Evolutionary conservation across 92 coral and sea anemone species (phyloP), one percentile per base, ranked within the genome.

Genomic region (Chrysogorgia sp.): DNA sequence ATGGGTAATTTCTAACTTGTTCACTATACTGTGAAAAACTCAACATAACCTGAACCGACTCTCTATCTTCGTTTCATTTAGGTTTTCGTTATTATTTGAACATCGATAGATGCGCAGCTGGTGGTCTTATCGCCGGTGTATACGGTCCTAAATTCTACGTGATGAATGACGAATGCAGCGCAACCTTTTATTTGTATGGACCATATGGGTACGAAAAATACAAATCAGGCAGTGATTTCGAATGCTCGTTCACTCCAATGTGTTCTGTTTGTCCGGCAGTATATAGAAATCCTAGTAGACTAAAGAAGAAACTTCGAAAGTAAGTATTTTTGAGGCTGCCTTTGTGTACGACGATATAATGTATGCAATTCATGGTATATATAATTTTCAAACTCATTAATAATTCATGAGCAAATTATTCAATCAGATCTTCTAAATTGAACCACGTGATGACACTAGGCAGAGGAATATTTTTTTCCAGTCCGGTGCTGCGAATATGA

Each of bases 51-150:
- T 2, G 25, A 24, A 15, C 20, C 17, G 37, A 24, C 14, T n/a
- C 10, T 2, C 62, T 29, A 25, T 61, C 22, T 19, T 13, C 41
- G 23, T 61, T 58, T 37, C 5, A 21, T 69, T 33, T 47, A 96
- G 99, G 74, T 30, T 75, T 85, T 40, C 96, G 87, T 58, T 96
- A 89, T 84, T 96, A 96, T 70, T 86, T 96, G 57, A 96, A 96
- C 68, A 59, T 91, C 0, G 97, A 91, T 77, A 90, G 99, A 23
- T 96, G 97, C 65, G 99, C 99, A 20, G 84, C 92, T 47, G 99
- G 99, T 28, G 99, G 99, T 45, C 83, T 91, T 45, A 82, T 86
- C 22, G 83, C 74, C 23, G 90, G 90, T 90, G 91, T 96, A 17
- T 92, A 92, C 0, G 99, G 99, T 14, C 97, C 99, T 0, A 87